A percentile compares a stretch with the other conserved stretches of the same genome.
These are phyloP conservation scores for Petrocephalus sullivani DNA, from an alignment of 2,797 vertebrate genomes.

Conservation along the genomic window DNA sequence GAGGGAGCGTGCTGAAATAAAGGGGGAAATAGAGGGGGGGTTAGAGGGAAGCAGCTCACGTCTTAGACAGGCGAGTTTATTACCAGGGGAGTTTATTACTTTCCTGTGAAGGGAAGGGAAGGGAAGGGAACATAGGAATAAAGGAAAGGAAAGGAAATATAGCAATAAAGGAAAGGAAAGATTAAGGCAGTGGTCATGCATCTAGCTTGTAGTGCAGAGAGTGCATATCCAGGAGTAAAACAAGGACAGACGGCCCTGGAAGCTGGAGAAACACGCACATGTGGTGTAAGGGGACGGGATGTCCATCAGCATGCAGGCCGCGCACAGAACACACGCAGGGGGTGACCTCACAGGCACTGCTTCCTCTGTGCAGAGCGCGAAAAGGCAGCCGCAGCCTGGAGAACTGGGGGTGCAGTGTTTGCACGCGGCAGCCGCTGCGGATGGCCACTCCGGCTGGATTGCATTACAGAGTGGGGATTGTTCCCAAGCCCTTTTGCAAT, in stretches of 20 bases:
- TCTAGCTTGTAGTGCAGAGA: background rate
- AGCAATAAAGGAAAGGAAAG: background rate
- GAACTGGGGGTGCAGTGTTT: slow-evolving; percentile 36
- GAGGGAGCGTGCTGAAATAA: background rate
- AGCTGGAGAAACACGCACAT: background rate
- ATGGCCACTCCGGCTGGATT: slow-evolving; percentile 38
- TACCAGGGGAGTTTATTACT: background rate
- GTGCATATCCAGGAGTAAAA: background rate
- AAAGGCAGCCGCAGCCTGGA: slow-evolving; percentile 37
- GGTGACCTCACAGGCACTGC: background rate
- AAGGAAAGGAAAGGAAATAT: background rate
- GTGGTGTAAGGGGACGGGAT: background rate
- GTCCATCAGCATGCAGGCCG: background rate
- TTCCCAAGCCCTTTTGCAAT: slow-evolving; percentile 44
- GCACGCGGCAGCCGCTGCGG: slow-evolving; percentile 19
- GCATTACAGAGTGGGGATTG: slow-evolving; percentile 44
- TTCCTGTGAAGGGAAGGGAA: background rate
- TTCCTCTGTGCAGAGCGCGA: slow-evolving; percentile 26
- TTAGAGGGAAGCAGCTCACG: background rate
- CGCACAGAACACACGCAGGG: background rate
- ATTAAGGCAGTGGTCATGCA: background rate
- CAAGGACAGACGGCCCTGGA: background rate
- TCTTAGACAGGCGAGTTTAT: background rate
- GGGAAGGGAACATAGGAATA: too few species aligned
- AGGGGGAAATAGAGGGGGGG: background rate